A percentile compares a stretch with the other conserved stretches of the same genome.
phyloP scores from a whole-genome alignment of 2,888 invertebrate species.

The Euclidia mi region DNA sequence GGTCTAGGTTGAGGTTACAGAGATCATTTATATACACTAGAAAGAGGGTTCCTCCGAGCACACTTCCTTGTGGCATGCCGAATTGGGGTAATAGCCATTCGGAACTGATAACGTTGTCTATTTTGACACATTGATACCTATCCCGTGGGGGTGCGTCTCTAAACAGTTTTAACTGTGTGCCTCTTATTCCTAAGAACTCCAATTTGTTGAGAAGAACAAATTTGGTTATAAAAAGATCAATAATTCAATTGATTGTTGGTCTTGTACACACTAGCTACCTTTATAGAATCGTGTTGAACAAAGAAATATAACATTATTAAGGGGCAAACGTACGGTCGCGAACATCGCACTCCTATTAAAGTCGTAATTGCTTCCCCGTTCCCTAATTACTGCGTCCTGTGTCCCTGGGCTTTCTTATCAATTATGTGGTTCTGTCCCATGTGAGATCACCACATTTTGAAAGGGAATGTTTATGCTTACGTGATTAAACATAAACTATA shows the following conservation, averaged over 20 bases:
- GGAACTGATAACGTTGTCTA: no score
- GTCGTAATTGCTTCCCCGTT: slow-evolving; percentile 73
- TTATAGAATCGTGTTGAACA: slow-evolving; percentile 28
- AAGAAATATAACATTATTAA: slow-evolving; percentile 56
- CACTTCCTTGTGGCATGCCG: no score
- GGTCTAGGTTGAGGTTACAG: no score
- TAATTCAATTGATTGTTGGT: slow-evolving; percentile 21
- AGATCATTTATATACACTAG: no score
- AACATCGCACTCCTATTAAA: slow-evolving; percentile 68
- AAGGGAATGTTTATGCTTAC: slow-evolving; percentile 59
- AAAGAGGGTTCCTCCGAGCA: no score
- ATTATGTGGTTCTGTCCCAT: slow-evolving; percentile 63
- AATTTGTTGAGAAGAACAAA: no score
- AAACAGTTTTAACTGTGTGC: no score
- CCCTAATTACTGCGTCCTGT: slow-evolving; percentile 76
- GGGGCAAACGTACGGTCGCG: slow-evolving; percentile 54
- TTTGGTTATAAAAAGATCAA: slow-evolving; percentile 1
- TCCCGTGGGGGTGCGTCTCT: no score
- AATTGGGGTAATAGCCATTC: no score
- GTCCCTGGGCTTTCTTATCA: slow-evolving; percentile 70
- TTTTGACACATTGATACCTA: no score
- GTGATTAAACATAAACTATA: no score
- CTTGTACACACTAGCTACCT: slow-evolving; percentile 14
- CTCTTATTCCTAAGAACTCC: no score
- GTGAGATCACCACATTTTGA: slow-evolving; percentile 58